Evolutionary conservation across 2,113 vertebrate genomes (phyloP).

Genomic region (Esox niger): DNA sequence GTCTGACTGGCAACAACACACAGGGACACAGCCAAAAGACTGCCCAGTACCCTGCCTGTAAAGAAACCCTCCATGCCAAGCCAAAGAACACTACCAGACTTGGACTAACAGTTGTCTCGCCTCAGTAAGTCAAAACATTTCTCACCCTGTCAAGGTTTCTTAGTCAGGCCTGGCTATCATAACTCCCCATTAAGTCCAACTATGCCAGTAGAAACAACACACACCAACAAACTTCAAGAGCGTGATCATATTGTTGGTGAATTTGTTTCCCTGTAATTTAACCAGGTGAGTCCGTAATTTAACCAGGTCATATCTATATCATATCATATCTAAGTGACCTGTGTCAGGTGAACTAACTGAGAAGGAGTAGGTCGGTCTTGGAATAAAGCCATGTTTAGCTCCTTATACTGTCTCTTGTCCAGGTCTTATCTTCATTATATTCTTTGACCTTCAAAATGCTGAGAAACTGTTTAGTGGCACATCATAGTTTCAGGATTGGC

Average conservation of each 20-base stretch:
- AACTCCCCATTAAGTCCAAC: not conserved
- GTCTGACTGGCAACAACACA: conserved; percentile 11
- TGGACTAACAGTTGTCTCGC: conserved; percentile 2
- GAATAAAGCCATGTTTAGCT: too few relatives aligned
- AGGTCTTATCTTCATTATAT: too few relatives aligned
- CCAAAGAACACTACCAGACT: conserved; percentile 12
- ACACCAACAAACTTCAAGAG: not conserved
- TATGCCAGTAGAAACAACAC: not conserved
- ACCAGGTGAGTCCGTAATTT: too few relatives aligned
- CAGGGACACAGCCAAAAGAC: not conserved
- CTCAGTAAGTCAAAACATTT: conserved; percentile 6
- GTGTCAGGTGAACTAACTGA: too few relatives aligned
- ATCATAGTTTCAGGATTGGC: too few relatives aligned
- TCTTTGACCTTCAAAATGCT: too few relatives aligned
- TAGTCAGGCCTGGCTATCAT: conserved; percentile 1
- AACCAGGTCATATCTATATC: too few relatives aligned
- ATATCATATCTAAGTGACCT: too few relatives aligned
- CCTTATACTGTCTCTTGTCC: too few relatives aligned
- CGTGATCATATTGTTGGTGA: not conserved
- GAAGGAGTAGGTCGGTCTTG: too few relatives aligned
- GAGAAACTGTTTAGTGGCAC: too few relatives aligned
- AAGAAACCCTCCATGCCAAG: conserved; percentile 7
- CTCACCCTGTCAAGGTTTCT: conserved; percentile 6
- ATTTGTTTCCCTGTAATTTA: too few relatives aligned
- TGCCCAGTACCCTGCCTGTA: not conserved